Conservation (phyloP, 2,797 vertebrate species). For the Paratrypauchen microcephalus region DNA sequence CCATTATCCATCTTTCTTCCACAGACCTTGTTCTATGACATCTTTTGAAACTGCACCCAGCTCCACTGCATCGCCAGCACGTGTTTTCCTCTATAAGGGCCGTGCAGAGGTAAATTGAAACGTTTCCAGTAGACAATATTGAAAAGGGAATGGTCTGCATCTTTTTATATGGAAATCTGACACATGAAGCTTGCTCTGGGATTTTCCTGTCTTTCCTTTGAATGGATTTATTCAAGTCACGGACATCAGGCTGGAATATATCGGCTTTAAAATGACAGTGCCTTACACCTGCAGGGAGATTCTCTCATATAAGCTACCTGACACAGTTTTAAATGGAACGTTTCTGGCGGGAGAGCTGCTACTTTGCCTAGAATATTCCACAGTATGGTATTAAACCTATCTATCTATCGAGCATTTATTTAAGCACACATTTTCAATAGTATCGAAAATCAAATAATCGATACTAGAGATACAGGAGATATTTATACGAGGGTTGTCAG, state of each 20-base stretch:
- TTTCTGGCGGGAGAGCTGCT: not conserved
- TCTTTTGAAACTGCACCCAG: no score
- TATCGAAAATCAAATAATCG: no score
- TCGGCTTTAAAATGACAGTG: not conserved
- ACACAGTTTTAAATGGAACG: not conserved
- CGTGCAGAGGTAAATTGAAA: not conserved
- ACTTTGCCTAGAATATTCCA: no score
- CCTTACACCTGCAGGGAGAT: not conserved
- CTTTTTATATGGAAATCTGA: constrained; percentile 1
- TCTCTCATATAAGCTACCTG: not conserved
- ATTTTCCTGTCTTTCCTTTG: not conserved
- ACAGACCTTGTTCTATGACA: no score
- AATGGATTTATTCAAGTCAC: constrained; percentile 5
- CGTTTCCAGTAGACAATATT: not conserved
- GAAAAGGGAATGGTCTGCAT: not conserved
- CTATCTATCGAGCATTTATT: no score
- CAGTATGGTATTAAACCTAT: no score
- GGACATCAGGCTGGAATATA: not conserved
- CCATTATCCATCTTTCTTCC: no score
- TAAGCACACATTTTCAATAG: no score
- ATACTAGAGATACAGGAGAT: no score
- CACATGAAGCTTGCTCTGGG: constrained; percentile 1
- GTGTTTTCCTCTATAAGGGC: not conserved
- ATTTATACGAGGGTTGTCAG: no score
- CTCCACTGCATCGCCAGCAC: no score